Evolutionary conservation across 2,888 invertebrate species (phyloP), one percentile per base, ranked within the genome.

Genomic region (Encarsia formosa): DNA sequence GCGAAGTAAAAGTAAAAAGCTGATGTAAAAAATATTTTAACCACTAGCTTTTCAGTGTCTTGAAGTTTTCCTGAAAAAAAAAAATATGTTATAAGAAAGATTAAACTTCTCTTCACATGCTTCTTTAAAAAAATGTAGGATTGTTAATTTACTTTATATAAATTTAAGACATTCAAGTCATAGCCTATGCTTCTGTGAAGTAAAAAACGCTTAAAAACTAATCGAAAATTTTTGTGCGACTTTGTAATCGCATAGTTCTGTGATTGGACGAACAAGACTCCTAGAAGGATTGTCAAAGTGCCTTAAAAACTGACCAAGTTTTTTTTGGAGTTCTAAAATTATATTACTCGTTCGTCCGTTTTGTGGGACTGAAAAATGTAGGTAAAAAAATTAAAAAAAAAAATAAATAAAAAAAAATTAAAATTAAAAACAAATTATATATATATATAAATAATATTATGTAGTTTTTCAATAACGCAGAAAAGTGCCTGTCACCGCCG

Each of bases 171-270:
- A n/a, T n/a, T n/a, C n/a, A n/a, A 50, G 43, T 52, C 40, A 47
- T 43, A 20, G 39, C 38, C 37, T 48, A 46, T 45, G 41, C 49
- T 52, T 56, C 52, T 56, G 24, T 52, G 49, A 52, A 56, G 56
- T 47, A 16, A 34, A 16, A 50, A 49, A 50, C 40, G 47, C 43
- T 49, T 56, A 49, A 39, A 18, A 16, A 43, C 42, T 46, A 47
- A 56, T 56, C 41, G n/a, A n/a, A n/a, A 52, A 50, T 49, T 26
- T 47, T 37, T 44, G 45, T 57, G 56, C 45, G 53, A 39, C 32
- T 6, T 5, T 23, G 20, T 8, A 13, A 20, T 52, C 46, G 49
- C 49, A 52, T 19, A 41, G 45, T 51, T 51, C 51, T 57, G 54
- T 54, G 57, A 57, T 54, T 51, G 49, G 50, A 49, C 49, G 49